Percentiles rank a stretch among this genome's conserved stretches.
Evolutionary conservation across 2,888 invertebrate genomes (phyloP).

Genomic region (Protophormia terraenovae): DNA sequence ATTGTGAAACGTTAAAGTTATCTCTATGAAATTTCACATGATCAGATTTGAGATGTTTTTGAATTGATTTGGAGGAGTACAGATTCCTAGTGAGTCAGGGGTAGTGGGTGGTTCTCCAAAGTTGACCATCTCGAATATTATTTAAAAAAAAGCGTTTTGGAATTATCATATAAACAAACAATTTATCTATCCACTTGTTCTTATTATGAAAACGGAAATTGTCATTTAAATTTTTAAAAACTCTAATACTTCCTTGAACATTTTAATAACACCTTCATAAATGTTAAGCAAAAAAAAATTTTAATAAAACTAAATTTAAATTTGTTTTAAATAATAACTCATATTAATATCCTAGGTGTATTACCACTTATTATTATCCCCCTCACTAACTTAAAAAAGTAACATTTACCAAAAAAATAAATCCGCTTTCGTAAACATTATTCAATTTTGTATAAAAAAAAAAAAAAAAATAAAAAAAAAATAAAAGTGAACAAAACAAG

Average conservation of each 20-base stretch:
- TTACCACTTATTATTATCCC: neutral
- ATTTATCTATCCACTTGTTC: neutral
- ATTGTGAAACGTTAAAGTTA: too few species aligned
- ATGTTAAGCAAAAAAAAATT: neutral
- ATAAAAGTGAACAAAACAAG: neutral
- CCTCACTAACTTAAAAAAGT: neutral
- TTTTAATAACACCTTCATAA: conserved; percentile 31
- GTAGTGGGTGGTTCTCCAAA: too few species aligned
- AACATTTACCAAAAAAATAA: conserved; percentile 32
- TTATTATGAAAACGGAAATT: neutral
- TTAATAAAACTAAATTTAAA: neutral
- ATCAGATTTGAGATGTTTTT: too few species aligned
- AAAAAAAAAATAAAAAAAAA: neutral
- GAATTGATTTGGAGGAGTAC: too few species aligned
- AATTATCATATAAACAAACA: neutral
- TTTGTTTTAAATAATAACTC: neutral
- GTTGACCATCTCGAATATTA: too few species aligned
- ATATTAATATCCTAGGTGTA: conserved; percentile 16
- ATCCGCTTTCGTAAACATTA: conserved; percentile 4
- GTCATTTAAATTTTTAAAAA: neutral
- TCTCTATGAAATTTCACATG: too few species aligned
- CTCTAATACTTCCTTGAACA: conserved; percentile 15
- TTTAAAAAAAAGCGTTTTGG: neutral
- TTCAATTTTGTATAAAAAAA: neutral
- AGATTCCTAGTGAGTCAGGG: too few species aligned